These are phyloP conservation scores for Ormyrus labotus DNA, from an alignment of 2,888 invertebrate species.

Conservation along the genomic window DNA sequence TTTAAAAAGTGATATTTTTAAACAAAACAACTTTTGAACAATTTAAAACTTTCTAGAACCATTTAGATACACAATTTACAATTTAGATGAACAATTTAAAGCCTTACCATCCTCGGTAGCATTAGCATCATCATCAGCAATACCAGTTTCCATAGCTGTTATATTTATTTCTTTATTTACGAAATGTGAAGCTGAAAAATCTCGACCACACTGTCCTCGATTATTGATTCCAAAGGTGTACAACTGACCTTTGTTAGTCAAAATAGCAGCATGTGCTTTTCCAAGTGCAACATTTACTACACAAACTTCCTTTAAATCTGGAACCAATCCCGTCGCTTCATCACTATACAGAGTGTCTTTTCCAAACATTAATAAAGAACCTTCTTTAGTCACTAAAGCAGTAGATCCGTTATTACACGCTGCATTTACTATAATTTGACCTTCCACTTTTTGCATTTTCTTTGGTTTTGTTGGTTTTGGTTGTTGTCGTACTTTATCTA, in stretches of 20 bases:
- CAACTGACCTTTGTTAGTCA: conserved; percentile 92
- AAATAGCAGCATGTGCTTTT: conserved; percentile 95
- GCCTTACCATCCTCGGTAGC: conserved; percentile 70
- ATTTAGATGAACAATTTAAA: neutral
- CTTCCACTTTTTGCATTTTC: conserved; percentile 93
- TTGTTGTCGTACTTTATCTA: conserved; percentile 82
- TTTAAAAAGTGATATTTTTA: neutral
- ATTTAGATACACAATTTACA: neutral
- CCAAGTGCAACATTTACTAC: conserved; percentile 85
- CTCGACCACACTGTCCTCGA: conserved; percentile 97
- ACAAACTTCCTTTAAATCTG: conserved; percentile 84
- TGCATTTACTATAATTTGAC: conserved; percentile 87
- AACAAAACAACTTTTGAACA: no score
- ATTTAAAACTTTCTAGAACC: no score
- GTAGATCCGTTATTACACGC: conserved; percentile 97
- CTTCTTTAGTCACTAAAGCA: conserved; percentile 93
- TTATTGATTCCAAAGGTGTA: conserved; percentile 98
- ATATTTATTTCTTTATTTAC: conserved; percentile 76
- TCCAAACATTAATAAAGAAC: conserved; percentile 94
- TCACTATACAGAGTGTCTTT: conserved; percentile 94
- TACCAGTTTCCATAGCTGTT: conserved; percentile 79
- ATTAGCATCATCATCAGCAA: conserved; percentile 71
- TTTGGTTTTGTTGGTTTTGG: conserved; percentile 95
- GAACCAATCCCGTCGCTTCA: conserved; percentile 82
- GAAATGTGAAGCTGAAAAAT: conserved; percentile 80